Percentiles rank a stretch among this genome's conserved stretches.
Conservation (phyloP, 1,140 invertebrate genomes). For the Musca domestica region DNA sequence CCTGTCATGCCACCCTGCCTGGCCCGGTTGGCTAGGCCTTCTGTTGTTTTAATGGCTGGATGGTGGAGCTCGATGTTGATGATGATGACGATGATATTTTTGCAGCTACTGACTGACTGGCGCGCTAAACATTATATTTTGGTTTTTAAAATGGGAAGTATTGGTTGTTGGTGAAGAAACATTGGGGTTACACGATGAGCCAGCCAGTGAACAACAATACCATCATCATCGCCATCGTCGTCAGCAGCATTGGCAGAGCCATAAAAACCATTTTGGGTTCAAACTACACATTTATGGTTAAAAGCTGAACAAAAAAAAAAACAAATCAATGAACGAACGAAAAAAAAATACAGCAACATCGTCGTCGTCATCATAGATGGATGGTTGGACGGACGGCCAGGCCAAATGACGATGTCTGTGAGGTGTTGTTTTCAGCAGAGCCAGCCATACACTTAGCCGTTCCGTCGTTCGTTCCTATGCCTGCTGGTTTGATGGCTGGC, state of each 20-base stretch:
- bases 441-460: background rate
- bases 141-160: too few relatives aligned
- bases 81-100: background rate
- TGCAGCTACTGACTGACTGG: too few relatives aligned
- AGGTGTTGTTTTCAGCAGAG: conserved; percentile 2
- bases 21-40: background rate
- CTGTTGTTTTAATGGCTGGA: too few relatives aligned
- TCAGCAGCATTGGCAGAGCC: background rate
- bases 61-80: too few relatives aligned
- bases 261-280: conserved; percentile 19
- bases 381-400: background rate
- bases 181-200: background rate
- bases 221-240: too few relatives aligned
- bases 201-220: background rate
- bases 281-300: conserved; percentile 16
- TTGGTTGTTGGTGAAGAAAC: too few relatives aligned
- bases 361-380: too few relatives aligned
- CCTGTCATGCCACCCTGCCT: background rate
- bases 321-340: background rate
- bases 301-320: too few relatives aligned
- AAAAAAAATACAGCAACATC: conserved; percentile 5
- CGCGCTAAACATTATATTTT: background rate
- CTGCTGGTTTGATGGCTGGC: too few relatives aligned
- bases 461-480: too few relatives aligned
- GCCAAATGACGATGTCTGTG: background rate